Conservation (phyloP, 1,140 invertebrate genomes). For the Battus philenor region DNA sequence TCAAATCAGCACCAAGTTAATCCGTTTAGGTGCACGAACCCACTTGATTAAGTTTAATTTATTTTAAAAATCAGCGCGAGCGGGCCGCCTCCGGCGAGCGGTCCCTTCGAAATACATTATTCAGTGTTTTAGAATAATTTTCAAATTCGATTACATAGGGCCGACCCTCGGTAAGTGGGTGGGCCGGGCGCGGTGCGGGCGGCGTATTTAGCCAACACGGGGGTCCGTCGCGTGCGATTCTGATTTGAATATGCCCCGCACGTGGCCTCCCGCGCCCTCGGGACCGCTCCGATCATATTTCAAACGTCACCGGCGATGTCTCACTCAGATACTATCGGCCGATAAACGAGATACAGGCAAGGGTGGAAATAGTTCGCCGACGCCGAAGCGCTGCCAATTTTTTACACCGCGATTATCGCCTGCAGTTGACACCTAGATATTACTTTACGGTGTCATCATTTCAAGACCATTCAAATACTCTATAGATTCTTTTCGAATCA, state of each 20-base stretch:
- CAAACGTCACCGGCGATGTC: constrained; percentile 74
- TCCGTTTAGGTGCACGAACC: constrained; percentile 73
- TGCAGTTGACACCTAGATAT: constrained; percentile 74
- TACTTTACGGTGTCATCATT: constrained; percentile 57
- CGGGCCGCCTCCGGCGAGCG: constrained; percentile 55
- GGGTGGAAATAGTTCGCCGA: constrained; percentile 61
- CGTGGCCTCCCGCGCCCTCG: constrained; percentile 61
- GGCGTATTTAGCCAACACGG: constrained; percentile 75
- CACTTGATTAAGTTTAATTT: constrained; percentile 76
- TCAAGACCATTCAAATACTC: constrained; percentile 64
- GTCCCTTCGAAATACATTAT: constrained; percentile 73
- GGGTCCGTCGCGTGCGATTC: constrained; percentile 67
- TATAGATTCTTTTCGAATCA: constrained; percentile 40
- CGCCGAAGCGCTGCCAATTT: constrained; percentile 56
- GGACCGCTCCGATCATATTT: constrained; percentile 73
- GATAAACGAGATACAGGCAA: constrained; percentile 71
- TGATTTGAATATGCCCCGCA: constrained; percentile 73
- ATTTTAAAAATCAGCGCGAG: constrained; percentile 71
- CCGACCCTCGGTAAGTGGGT: constrained; percentile 72
- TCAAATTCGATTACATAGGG: constrained; percentile 76
- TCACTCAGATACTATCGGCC: constrained; percentile 73
- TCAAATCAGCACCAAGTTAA: constrained; percentile 73
- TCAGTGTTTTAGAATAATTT: constrained; percentile 77
- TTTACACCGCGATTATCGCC: constrained; percentile 71
- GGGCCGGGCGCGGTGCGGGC: constrained; percentile 61